Percentiles rank a stretch among this genome's conserved stretches.
Conservation (phyloP, 2,797 vertebrate genomes). For the Acanthis flammea region DNA sequence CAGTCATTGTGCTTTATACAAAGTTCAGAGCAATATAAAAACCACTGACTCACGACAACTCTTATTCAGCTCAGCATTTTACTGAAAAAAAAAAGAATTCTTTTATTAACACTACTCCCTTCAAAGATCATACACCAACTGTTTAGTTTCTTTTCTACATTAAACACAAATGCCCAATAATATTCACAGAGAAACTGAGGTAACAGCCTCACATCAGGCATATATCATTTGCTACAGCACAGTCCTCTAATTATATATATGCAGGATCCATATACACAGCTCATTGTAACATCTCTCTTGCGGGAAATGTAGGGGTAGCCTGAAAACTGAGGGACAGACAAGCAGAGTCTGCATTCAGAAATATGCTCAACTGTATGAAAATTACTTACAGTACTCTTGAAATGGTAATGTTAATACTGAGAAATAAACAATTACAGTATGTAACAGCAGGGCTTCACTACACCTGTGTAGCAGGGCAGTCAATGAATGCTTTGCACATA, state of each 20-base stretch:
- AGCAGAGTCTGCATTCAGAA: background rate
- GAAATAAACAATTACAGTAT: background rate
- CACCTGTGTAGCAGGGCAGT: background rate
- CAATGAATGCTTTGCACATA: accelerated
- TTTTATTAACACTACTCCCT: background rate
- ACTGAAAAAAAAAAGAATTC: background rate
- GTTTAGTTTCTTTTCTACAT: background rate
- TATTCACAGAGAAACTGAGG: background rate
- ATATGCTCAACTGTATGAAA: background rate
- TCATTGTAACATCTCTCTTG: background rate
- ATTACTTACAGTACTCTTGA: background rate
- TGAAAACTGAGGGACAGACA: background rate
- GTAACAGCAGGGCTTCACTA: background rate
- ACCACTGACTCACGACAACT: accelerated
- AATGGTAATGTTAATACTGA: background rate
- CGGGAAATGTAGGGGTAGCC: background rate
- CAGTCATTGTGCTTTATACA: background rate
- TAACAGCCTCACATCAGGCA: background rate
- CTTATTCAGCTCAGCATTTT: background rate
- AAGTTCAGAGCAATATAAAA: background rate
- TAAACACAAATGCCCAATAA: background rate
- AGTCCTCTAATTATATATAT: background rate
- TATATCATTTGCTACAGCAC: background rate
- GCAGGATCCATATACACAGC: background rate
- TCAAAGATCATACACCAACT: background rate